Evolutionary conservation across 2,113 vertebrate species (phyloP).

Genomic region (Athene cunicularia): DNA sequence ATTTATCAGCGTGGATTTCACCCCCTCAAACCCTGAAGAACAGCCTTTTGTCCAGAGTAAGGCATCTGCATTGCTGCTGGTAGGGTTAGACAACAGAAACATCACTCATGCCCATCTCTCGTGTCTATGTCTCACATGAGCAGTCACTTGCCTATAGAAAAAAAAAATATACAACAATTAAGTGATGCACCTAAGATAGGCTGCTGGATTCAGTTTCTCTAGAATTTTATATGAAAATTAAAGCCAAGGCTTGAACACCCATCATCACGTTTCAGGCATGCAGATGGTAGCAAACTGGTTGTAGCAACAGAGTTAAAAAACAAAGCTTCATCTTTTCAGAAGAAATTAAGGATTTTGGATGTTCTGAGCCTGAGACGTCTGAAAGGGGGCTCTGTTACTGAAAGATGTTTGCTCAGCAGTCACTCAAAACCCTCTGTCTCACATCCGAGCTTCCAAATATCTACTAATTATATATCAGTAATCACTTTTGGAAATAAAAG

Average conservation of each 20-base stretch:
- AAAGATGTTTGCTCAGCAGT: not conserved
- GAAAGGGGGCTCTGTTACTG: not conserved
- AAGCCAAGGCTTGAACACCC: not conserved
- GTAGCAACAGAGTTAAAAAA: not conserved
- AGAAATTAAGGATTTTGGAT: not conserved
- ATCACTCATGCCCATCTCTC: fast-evolving
- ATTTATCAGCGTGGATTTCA: not conserved
- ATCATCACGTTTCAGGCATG: not conserved
- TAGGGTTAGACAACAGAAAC: not conserved
- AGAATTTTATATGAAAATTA: not conserved
- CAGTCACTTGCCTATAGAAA: not conserved
- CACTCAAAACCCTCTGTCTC: not conserved
- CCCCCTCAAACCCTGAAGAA: not conserved
- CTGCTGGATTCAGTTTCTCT: not conserved
- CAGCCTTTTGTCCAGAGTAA: not conserved
- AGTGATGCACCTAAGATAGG: not conserved
- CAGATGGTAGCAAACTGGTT: not conserved
- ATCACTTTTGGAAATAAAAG: not conserved
- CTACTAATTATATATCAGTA: not conserved
- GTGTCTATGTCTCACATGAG: fast-evolving
- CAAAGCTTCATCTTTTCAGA: not conserved
- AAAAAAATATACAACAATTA: not conserved
- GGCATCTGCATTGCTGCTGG: not conserved
- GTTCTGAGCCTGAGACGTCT: not conserved
- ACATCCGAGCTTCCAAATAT: not conserved